These are phyloP conservation scores for Setipinna tenuifilis DNA, from an alignment of 2,797 vertebrate species.

Conservation along the genomic window DNA sequence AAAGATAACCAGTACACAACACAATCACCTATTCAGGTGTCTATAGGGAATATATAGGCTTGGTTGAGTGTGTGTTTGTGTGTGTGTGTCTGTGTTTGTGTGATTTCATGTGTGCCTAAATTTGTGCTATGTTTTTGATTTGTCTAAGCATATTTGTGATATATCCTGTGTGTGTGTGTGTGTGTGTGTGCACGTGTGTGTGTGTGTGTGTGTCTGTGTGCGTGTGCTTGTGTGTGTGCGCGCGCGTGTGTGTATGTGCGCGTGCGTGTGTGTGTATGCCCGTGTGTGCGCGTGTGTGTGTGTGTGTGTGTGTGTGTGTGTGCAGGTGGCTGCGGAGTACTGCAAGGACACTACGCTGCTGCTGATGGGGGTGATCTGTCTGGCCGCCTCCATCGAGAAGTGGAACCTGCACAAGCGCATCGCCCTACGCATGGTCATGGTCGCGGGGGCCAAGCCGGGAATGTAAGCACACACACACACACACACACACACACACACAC, in stretches of 20 bases:
- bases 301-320: constrained; percentile 37
- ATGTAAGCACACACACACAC: constrained; percentile 79
- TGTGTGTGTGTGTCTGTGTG: neutral
- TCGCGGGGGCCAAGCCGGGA: constrained; percentile 95
- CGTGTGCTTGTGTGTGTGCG: neutral
- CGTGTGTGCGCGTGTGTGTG: neutral
- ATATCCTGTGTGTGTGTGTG: neutral
- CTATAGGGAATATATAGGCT: neutral
- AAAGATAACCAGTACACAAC: neutral
- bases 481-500: neutral
- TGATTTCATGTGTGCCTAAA: too few species aligned
- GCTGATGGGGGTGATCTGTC: constrained; percentile 95
- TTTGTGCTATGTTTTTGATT: neutral
- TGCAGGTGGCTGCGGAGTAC: constrained; percentile 93
- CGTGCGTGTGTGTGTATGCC: neutral
- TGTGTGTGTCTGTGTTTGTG: too few species aligned
- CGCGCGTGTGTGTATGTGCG: neutral
- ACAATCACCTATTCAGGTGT: neutral
- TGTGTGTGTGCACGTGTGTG: neutral
- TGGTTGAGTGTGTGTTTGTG: neutral
- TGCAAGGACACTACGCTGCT: constrained; percentile 97
- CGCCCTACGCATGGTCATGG: constrained; percentile 95
- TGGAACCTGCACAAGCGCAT: constrained; percentile 97
- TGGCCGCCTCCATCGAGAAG: constrained; percentile 96
- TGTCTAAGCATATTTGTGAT: neutral